These are phyloP conservation scores for Dallia pectoralis DNA, from an alignment of 2,797 vertebrate genomes.

Conservation along the genomic window DNA sequence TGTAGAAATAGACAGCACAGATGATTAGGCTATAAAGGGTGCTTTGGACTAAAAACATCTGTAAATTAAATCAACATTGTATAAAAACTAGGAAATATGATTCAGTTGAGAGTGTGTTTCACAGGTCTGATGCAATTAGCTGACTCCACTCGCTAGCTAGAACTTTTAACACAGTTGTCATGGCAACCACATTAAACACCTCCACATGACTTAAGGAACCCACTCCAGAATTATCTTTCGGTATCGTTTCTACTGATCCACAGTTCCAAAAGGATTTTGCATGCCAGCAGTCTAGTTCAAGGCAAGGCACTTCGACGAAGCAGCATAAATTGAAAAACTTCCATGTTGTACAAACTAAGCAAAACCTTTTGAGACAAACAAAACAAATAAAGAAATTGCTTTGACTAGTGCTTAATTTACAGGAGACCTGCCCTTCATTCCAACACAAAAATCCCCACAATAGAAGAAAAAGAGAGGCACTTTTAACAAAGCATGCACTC, in stretches of 20 bases:
- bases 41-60: conserved; percentile 1
- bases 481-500: not conserved
- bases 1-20: not conserved
- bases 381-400: too few species aligned
- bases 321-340: too few species aligned
- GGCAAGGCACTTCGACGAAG: too few species aligned
- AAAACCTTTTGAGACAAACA: too few species aligned
- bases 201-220: conserved; percentile 50
- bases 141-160: conserved; percentile 37
- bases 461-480: not conserved
- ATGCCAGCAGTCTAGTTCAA: too few species aligned
- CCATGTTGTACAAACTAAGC: too few species aligned
- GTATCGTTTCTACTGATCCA: too few species aligned
- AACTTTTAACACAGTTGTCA: conserved; percentile 48
- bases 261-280: too few species aligned
- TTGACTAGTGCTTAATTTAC: conserved; percentile 28
- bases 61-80: conserved; percentile 11
- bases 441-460: not conserved
- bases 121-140: conserved; percentile 38
- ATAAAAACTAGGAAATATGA: not conserved
- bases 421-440: conserved; percentile 26
- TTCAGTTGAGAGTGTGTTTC: not conserved
- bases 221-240: too few species aligned
- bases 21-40: not conserved
- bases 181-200: conserved; percentile 60